These are phyloP conservation scores for Cerceris rybyensis DNA, from an alignment of 2,888 invertebrate genomes.

Conservation along the genomic window DNA sequence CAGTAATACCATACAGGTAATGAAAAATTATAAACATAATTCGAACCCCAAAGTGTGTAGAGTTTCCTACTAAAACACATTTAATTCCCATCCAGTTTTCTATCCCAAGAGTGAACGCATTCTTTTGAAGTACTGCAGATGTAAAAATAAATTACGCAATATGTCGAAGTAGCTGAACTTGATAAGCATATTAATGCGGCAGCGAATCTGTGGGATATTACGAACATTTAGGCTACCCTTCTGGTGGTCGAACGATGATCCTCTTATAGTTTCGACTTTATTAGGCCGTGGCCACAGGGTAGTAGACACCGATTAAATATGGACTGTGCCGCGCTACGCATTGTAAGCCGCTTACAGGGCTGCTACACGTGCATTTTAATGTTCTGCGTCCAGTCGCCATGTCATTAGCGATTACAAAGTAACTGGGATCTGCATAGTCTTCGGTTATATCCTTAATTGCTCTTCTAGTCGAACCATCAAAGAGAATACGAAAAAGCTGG, in stretches of 20 bases:
- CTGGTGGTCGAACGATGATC: constrained; percentile 64
- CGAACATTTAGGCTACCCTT: constrained; percentile 52
- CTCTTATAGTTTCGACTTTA: constrained; percentile 74
- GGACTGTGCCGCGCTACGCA: constrained; percentile 47
- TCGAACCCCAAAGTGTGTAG: no score
- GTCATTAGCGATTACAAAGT: constrained; percentile 65
- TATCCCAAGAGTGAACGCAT: no score
- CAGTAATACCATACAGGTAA: no score
- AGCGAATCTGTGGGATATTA: constrained; percentile 57
- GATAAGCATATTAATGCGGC: constrained; percentile 36
- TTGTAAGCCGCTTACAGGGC: constrained; percentile 66
- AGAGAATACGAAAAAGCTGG: constrained; percentile 6
- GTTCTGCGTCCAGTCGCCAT: constrained; percentile 49
- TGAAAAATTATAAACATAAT: no score
- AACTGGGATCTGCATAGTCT: constrained; percentile 33
- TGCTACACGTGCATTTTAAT: constrained; percentile 64
- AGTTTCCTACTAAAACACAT: no score
- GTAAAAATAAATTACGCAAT: no score
- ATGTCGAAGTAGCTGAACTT: background rate
- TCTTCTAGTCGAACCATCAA: background rate
- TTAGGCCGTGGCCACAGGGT: constrained; percentile 61
- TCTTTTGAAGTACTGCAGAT: no score
- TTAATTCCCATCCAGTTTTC: no score
- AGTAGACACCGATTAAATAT: constrained; percentile 65
- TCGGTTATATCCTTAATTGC: background rate